Evolutionary conservation across 2,888 invertebrate genomes (phyloP), one percentile per base, ranked within the genome.

Genomic region (Apoderus coryli): DNA sequence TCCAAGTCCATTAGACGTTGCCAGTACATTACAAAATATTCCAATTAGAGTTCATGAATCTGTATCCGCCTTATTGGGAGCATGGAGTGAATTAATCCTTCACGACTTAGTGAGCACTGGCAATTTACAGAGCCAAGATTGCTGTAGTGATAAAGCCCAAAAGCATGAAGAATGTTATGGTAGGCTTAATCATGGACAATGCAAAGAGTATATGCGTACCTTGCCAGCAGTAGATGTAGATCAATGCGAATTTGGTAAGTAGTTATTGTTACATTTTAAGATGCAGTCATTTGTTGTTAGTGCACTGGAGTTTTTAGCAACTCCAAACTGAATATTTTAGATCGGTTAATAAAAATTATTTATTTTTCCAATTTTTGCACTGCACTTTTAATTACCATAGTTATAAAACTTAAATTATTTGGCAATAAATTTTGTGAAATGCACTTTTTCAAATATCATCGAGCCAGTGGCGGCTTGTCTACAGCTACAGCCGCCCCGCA

Each of bases 61-160:
- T 40, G 72, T 82, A 16, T 81, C 78, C 14, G 77, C 80, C 44
- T 64, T 84, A 47, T 56, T 81, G 26, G 79, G 81, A 1, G 73
- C 81, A 1, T 84, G 84, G 84, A 76, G 81, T 24, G 78, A 81
- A 46, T 54, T 85, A 14, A 51, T 85, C 13, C 63, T 77, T 43
- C 72, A 73, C 37, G 84, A 85, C 49, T 63, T 84, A 27, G 69
- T 75, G 4, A 65, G 68, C 29, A 75, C 78, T 4, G 64, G 72
- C 7, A 74, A 75, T 50, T 56, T 71, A 22, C 57, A 61, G 30
- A 64, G 50, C 40, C 64, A 67, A 44, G 60, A 63, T 33, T 65
- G 64, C 31, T 54, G 62, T 41, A 45, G 42, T 16, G 46, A 50
- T 38, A 47, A 49, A 9, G 46, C 49, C n/a, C 53, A 52, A n/a